Evolutionary conservation across 2,888 invertebrate genomes (phyloP).

Genomic region (Ectemnius cavifrons): DNA sequence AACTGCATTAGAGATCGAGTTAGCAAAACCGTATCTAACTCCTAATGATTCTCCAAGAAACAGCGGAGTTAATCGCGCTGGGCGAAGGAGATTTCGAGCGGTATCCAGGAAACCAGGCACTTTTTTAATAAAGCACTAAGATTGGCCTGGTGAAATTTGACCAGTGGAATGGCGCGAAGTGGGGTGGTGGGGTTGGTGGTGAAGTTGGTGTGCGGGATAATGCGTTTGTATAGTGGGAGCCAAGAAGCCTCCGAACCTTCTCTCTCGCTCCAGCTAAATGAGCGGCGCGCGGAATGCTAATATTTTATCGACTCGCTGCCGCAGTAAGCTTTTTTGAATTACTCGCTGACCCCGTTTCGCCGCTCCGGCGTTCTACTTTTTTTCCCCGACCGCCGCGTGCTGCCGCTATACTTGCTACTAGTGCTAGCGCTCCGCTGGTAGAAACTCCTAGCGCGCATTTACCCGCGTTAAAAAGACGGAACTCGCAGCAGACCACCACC

Average conservation of each 20-base stretch:
- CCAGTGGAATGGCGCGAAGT: no score
- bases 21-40: no score
- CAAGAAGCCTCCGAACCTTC: neutral
- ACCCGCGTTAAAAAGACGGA: constrained; percentile 5
- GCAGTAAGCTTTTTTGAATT: constrained; percentile 53
- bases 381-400: neutral
- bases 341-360: constrained; percentile 49
- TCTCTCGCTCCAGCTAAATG: constrained; percentile 35
- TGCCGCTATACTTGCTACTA: no score
- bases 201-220: constrained; percentile 21
- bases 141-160: no score
- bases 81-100: no score
- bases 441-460: neutral
- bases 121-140: no score
- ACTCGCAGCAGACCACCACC: neutral
- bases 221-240: constrained; percentile 17
- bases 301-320: constrained; percentile 43
- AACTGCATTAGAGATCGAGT: no score
- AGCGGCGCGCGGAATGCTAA: constrained; percentile 44
- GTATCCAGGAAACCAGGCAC: no score
- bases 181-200: no score
- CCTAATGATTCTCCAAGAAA: no score
- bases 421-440: no score
- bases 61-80: no score
- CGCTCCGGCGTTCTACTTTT: constrained; percentile 36